Base-by-base conservation (phyloP, 2,113 vertebrate genomes). In the Dolichallabes microphthalmus region DNA sequence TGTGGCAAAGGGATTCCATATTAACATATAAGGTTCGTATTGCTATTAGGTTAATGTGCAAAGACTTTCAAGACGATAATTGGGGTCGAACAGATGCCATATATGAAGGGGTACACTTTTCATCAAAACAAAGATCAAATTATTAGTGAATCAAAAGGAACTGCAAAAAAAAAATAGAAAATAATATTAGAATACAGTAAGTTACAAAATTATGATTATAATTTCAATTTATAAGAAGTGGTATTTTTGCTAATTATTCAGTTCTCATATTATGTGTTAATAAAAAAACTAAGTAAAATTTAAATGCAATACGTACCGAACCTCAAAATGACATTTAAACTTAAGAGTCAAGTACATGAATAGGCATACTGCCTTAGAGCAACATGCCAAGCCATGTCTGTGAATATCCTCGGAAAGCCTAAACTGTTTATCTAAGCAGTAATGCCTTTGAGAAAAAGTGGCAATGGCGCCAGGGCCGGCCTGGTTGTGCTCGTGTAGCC, bases 21-120 rank as follows among this genome's bases (percentile, higher is more conserved):
- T 92, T 94, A 94, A 94, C 91, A 93, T 92, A 90, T 90, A 91
- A 57, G 90, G 90, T 87, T 90, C 87, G 89, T 92, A 94, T 91
- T 93, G 87, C 89, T 90, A 92, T 92, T 94, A 86, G 91, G 90
- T 92, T 92, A 91, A 92, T 91, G 84, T 85, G 88, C 82, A 86
- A 90, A 92, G 92, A 92, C 80, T 91, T 91, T 92, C 89, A 71
- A 87, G 89, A 93, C 86, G 90, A 93, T 94, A 94, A 94, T 93
- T 92, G 93, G 91, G 92, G 91, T 94, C 92, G 89, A 92, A 90
- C 87, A 92, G 91, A 88, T 50, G 90, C 80, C 66, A 84, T 75
- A 90, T 86, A 84, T 68, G 17, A 45, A 82, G 66, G 19, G 66
- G 82, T 61, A 53, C 80, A 35, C 80, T 79, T 82, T 85, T 9